Evolutionary conservation across 2,113 vertebrate species (phyloP), one percentile per base, ranked within the genome.

Genomic region (Greenwoodochromis staneri): DNA sequence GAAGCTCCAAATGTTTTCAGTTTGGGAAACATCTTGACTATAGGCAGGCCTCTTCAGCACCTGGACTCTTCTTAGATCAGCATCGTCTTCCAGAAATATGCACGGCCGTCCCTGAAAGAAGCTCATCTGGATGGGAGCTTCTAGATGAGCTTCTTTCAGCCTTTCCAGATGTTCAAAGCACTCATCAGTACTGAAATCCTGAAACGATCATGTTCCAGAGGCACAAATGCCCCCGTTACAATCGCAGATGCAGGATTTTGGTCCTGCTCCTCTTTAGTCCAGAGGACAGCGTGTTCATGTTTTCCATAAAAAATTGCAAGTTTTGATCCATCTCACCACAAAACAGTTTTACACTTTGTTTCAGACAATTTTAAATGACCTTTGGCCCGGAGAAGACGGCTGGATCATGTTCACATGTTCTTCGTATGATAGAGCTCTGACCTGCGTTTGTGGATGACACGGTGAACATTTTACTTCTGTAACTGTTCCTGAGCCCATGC

Each of bases 81-180:
- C 36, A 71, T 71, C 0, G 0, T 71, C 36, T 0, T 42, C n/a
- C 36, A 42, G 36, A 71, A 66, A 66, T 38, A 66, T 1, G 34
- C 61, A 38, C 17, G 17, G 9, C 34, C 19, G 11, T 69, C 63
- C 34, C 19, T 40, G 63, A 40, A 69, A 69, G 12, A 71, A 40
- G 13, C 38, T 45, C 12, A 27, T 24, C 66, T 42, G 13, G 5
- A 42, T 3, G 38, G n/a, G n/a, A 71, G 66, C 66, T 16, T 47
- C 45, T 4, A 17, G 45, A 47, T 47, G 14, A 47, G 45, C 45
- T 47, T 47, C 17, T 63, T 71, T 45, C 5, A 27, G 66, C 10
- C 61, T 71, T 71, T 71, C n/a, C 66, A 42, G 66, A 42, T 42
- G 66, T 24, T 21, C 63, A 40, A 69, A 40, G 19, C n/a, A 9